Conservation (phyloP, 1,140 invertebrate genomes). For the Scaptodrosophila lebanonensis region DNA sequence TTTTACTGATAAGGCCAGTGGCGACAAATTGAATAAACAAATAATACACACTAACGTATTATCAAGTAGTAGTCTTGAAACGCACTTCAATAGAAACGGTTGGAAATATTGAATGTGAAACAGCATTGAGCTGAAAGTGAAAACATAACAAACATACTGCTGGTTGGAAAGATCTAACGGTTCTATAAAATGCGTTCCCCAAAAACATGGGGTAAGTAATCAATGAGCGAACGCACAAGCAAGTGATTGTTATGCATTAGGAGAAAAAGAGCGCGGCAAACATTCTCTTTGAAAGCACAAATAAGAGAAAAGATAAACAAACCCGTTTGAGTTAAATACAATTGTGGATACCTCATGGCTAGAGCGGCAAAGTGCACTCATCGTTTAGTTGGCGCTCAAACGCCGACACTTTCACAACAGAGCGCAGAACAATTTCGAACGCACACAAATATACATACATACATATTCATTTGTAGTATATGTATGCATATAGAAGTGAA, state of each 20-base stretch:
- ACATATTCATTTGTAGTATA: too few species aligned
- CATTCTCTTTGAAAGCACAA: neutral
- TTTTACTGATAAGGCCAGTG: conserved; percentile 29
- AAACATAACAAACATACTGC: too few species aligned
- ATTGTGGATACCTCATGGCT: neutral
- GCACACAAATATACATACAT: neutral
- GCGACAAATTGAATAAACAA: neutral
- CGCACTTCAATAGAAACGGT: conserved; percentile 20
- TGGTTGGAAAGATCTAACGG: too few species aligned
- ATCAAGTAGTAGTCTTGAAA: conserved; percentile 33
- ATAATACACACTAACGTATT: neutral
- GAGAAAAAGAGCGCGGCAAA: neutral
- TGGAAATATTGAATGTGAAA: too few species aligned
- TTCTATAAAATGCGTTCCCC: too few species aligned
- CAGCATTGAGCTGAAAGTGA: too few species aligned
- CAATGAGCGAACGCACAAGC: too few species aligned
- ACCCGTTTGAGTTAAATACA: conserved; percentile 2
- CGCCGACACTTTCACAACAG: conserved; percentile 10
- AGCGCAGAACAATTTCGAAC: neutral
- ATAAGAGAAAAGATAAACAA: conserved; percentile 6
- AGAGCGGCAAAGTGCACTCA: neutral
- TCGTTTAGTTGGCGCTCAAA: conserved; percentile 34
- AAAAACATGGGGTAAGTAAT: too few species aligned
- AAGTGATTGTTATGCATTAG: too few species aligned
- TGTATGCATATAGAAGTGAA: neutral